Percentiles rank a stretch among this genome's conserved stretches.
Conservation (phyloP, 2,113 vertebrate species). For the Oncorhynchus mykiss region DNA sequence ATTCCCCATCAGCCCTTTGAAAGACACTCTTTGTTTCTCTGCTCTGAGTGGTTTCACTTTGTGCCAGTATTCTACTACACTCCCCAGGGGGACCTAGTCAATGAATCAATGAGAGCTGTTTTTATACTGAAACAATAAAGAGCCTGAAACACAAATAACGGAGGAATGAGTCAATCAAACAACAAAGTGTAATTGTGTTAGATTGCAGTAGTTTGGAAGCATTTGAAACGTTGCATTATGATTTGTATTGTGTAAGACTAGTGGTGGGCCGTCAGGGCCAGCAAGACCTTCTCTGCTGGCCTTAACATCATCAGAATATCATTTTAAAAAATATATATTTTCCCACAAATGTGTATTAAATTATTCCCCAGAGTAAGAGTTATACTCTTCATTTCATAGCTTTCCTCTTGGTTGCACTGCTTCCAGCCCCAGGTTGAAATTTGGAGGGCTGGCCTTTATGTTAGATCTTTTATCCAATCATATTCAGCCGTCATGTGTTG, state of each 20-base stretch:
- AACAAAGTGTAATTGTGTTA: constrained; percentile 11
- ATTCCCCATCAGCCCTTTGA: constrained; percentile 42
- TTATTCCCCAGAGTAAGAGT: too few relatives aligned
- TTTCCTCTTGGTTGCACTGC: too few relatives aligned
- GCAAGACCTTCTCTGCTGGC: too few relatives aligned
- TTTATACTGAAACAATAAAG: constrained; percentile 30
- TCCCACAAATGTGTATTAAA: too few relatives aligned
- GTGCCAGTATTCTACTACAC: constrained; percentile 31
- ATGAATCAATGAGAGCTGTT: constrained; percentile 39
- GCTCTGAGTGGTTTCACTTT: constrained; percentile 23
- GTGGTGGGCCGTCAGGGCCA: too few relatives aligned
- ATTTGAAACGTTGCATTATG: background rate
- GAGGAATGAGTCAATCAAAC: constrained; percentile 15
- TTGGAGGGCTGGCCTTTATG: too few relatives aligned
- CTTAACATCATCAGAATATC: too few relatives aligned
- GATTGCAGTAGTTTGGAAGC: constrained; percentile 18
- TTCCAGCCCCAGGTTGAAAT: too few relatives aligned
- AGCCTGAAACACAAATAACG: constrained; percentile 19
- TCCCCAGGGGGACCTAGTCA: constrained; percentile 35
- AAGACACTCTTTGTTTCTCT: constrained; percentile 47
- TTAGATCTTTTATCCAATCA: too few relatives aligned
- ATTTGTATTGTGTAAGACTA: background rate
- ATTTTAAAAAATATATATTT: too few relatives aligned
- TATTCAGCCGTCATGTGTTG: too few relatives aligned
- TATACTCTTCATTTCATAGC: too few relatives aligned